These are phyloP conservation scores for Clitarchus hookeri DNA, from an alignment of 2,888 invertebrate species.

Conservation along the genomic window DNA sequence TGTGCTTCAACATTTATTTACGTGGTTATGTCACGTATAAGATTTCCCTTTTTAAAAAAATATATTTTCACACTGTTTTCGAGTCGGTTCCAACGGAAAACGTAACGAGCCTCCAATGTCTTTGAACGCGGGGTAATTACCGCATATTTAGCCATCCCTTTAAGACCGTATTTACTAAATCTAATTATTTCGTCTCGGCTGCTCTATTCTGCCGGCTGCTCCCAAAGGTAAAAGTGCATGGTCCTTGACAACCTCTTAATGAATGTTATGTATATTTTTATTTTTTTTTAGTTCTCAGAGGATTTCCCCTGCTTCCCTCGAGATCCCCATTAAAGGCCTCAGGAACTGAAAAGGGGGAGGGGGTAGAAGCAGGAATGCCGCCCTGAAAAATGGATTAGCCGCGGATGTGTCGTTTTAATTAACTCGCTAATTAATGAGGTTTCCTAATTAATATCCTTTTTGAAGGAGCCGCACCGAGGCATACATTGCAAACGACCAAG, in stretches of 20 bases:
- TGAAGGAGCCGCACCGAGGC: background rate
- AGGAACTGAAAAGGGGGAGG: background rate
- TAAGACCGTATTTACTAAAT: background rate
- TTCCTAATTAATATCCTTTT: constrained; percentile 2
- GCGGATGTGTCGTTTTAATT: constrained; percentile 10
- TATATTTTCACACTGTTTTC: background rate
- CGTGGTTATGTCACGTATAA: too few species aligned
- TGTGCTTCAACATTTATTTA: too few species aligned
- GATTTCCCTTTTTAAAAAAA: background rate
- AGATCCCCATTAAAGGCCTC: background rate
- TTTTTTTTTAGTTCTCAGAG: background rate
- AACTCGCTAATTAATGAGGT: constrained; percentile 14
- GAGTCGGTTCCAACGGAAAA: background rate
- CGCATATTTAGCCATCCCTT: background rate
- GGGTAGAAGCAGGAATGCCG: background rate
- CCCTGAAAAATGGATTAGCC: constrained; percentile 2
- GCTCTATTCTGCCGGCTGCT: background rate
- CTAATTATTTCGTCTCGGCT: constrained; percentile 3
- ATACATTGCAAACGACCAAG: background rate
- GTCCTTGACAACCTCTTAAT: background rate
- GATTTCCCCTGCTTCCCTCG: background rate
- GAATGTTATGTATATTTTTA: background rate
- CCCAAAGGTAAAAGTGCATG: background rate
- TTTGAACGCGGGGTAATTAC: background rate
- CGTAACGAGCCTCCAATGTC: background rate